Base-by-base conservation (phyloP, 2,113 vertebrate genomes). In the Heliornis fulica region DNA sequence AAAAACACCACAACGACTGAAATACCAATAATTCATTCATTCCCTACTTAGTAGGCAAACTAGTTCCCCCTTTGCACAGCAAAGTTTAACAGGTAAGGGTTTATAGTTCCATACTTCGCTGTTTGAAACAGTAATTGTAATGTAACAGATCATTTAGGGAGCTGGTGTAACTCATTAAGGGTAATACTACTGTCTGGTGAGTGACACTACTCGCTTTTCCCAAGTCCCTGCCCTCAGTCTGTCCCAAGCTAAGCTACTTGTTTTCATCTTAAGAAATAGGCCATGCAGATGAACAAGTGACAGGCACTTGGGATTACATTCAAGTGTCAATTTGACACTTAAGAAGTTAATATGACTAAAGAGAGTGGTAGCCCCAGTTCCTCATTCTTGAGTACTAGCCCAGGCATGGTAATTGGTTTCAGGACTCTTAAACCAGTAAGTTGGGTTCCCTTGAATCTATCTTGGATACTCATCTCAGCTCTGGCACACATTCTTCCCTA, bases 401-500 rank as follows among this genome's bases (percentile, higher is more conserved):
- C 50, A 77, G 79, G 76, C 68, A 74, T 0, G 0, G 60, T 89
- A 83, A 94, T 81, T 86, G 41, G 41, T 86, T 92, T 94, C 82
- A 83, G 50, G 54, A 89, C 23, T 77, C 92, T 61, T 54, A 95
- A 94, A 92, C 59, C 76, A 94, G 91, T 81, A 94, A 61, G 38
- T 65, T 95, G 76, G 94, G 93, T 83, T 92, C 28, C 59, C 68
- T 50, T 57, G 15, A 48, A 56, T 12, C 28, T 80, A 25, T 81
- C 84, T 87, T 45, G 69, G 36, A 87, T 63, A 89, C 54, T 87
- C 31, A 90, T 82, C 87, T 82, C 53, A 32, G 40, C 36, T 85
- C 74, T 92, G 85, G 85, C 87, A 94, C 45, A 43, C 23, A 46
- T 64, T 20, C 50, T 89, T 50, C 50, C 28, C 81, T 45, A 61